Conservation (phyloP, 2,797 vertebrate species). For the Clarias pachynema region DNA sequence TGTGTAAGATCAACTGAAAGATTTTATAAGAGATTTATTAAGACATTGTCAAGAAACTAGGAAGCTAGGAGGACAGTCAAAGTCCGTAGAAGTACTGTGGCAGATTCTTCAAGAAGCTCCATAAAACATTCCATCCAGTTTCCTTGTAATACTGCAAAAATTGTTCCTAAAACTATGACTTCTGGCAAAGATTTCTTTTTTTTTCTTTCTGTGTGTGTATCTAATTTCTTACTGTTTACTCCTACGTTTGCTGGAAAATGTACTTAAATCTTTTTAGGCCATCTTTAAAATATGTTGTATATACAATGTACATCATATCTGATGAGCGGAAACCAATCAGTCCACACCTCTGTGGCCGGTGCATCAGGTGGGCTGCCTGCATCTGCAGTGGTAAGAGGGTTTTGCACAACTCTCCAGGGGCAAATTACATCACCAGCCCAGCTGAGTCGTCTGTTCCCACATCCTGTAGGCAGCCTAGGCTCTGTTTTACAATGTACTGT, state of each 20-base stretch:
- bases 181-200: no score
- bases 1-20: neutral
- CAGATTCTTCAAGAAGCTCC: neutral
- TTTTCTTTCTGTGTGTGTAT: no score
- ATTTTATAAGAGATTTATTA: neutral
- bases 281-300: no score
- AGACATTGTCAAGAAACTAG: neutral
- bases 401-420: neutral
- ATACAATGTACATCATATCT: no score
- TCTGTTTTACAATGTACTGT: neutral
- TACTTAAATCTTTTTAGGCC: no score
- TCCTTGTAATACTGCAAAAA: neutral
- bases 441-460: conserved; percentile 9
- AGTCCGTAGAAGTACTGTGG: neutral
- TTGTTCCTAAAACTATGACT: neutral
- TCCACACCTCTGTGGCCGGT: conserved; percentile 1
- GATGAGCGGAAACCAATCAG: neutral
- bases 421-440: conserved; percentile 6
- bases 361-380: conserved; percentile 5
- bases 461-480: neutral
- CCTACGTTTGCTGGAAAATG: no score
- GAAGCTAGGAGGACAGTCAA: neutral
- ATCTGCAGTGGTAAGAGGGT: neutral
- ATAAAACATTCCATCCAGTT: neutral
- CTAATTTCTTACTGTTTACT: no score